Evolutionary conservation across 2,113 vertebrate genomes (phyloP).

Genomic region (Hirundichthys speculiger): DNA sequence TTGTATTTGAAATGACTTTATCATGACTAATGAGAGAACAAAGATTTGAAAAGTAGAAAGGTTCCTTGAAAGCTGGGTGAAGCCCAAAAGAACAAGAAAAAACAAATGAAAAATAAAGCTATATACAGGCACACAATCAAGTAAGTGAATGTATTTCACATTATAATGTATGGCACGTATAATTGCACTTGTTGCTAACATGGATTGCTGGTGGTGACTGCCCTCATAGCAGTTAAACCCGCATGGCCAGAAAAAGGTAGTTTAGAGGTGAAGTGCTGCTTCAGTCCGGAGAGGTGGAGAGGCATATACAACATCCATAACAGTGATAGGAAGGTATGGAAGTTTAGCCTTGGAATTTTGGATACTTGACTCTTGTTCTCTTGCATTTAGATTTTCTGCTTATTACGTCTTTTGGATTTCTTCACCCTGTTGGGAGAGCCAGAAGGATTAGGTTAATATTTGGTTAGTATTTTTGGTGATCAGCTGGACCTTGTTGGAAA

Average conservation of each 20-base stretch:
- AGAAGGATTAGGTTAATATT: constrained; percentile 3
- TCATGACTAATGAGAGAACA: constrained; percentile 14
- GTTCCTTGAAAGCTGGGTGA: constrained; percentile 24
- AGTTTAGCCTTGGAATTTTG: constrained; percentile 17
- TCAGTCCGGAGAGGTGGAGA: constrained; percentile 67
- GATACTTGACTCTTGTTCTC: neutral
- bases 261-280: constrained; percentile 76
- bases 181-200: constrained; percentile 49
- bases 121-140: constrained; percentile 37
- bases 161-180: constrained; percentile 6
- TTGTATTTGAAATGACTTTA: constrained; percentile 9
- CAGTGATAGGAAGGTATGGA: constrained; percentile 55
- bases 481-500: neutral
- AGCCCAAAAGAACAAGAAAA: neutral
- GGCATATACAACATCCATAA: constrained; percentile 68
- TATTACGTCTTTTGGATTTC: constrained; percentile 72
- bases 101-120: constrained; percentile 28
- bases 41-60: constrained; percentile 30
- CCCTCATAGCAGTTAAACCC: constrained; percentile 5
- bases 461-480: neutral
- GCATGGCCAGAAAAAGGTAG: constrained; percentile 12
- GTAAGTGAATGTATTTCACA: constrained; percentile 37
- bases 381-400: constrained; percentile 57
- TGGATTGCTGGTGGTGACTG: constrained; percentile 17
- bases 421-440: constrained; percentile 67